Conservation (phyloP, 2,113 vertebrate species). For the Amblyornis subalaris region DNA sequence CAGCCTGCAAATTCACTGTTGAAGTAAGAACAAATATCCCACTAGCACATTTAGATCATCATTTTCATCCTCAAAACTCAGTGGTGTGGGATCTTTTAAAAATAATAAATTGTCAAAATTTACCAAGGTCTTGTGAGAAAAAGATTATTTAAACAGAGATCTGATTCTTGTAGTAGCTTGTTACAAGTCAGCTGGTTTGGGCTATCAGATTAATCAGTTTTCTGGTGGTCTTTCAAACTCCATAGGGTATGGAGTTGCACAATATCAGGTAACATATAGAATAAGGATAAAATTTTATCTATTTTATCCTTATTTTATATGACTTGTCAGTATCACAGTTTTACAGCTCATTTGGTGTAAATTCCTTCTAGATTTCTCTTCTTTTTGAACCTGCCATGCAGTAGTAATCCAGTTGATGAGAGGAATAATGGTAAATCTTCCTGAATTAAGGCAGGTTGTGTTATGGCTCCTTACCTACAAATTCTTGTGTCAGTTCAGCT, state of each 20-base stretch:
- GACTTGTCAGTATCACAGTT: not conserved
- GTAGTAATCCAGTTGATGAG: not conserved
- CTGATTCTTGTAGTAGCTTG: not conserved
- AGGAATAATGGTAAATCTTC: not conserved
- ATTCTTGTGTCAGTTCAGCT: not conserved
- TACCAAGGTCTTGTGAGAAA: not conserved
- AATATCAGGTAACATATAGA: not conserved
- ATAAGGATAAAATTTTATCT: not conserved
- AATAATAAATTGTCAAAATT: not conserved
- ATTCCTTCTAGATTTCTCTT: not conserved
- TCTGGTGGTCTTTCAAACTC: not conserved
- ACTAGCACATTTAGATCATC: not conserved
- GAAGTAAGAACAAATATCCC: not conserved
- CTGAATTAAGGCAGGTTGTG: not conserved
- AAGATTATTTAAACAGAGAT: not conserved
- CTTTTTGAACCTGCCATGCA: not conserved
- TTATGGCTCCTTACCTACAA: not conserved
- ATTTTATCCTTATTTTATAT: not conserved
- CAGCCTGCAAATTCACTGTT: rapidly evolving
- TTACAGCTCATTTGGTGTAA: not conserved
- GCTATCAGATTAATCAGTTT: not conserved
- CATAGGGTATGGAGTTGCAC: not conserved
- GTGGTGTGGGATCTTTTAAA: not conserved
- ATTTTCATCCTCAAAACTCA: not conserved
- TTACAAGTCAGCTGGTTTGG: not conserved